Percentiles rank a stretch among this genome's conserved stretches.
These are phyloP conservation scores for Napeogenes inachia DNA, from an alignment of 2,888 invertebrate genomes.

Conservation along the genomic window DNA sequence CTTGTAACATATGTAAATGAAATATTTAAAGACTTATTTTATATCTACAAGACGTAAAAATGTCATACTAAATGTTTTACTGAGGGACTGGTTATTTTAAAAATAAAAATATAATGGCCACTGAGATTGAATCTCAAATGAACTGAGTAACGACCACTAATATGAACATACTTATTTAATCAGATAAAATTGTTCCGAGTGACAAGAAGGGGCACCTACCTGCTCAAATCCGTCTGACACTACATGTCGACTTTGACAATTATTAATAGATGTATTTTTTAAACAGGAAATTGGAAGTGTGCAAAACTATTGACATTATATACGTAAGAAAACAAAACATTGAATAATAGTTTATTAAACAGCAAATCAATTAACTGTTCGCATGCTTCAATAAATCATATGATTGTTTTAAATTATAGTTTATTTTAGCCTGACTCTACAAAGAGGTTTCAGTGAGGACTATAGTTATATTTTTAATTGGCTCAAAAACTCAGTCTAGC, in stretches of 20 bases:
- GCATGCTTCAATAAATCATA: too few species aligned
- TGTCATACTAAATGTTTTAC: slow-evolving; percentile 10
- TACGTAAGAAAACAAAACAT: neutral
- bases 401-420: too few species aligned
- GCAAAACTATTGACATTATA: neutral
- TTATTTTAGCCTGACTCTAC: too few species aligned
- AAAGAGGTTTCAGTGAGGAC: too few species aligned
- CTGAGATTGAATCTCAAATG: slow-evolving; percentile 52
- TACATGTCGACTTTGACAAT: slow-evolving; percentile 21
- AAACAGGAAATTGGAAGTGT: slow-evolving; percentile 2
- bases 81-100: slow-evolving; percentile 21
- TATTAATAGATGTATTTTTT: slow-evolving; percentile 14
- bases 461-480: too few species aligned
- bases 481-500: too few species aligned
- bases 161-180: slow-evolving; percentile 40
- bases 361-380: too few species aligned
- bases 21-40: too few species aligned
- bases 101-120: slow-evolving; percentile 28
- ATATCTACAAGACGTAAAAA: neutral
- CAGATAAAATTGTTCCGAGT: slow-evolving; percentile 49
- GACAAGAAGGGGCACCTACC: slow-evolving; percentile 54
- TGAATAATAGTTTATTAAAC: neutral
- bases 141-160: slow-evolving; percentile 52
- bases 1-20: slow-evolving; percentile 6
- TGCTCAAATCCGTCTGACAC: slow-evolving; percentile 26